Evolutionary conservation across 2,888 invertebrate genomes (phyloP), one percentile per base, ranked within the genome.

Genomic region (Antheraea yamamai): DNA sequence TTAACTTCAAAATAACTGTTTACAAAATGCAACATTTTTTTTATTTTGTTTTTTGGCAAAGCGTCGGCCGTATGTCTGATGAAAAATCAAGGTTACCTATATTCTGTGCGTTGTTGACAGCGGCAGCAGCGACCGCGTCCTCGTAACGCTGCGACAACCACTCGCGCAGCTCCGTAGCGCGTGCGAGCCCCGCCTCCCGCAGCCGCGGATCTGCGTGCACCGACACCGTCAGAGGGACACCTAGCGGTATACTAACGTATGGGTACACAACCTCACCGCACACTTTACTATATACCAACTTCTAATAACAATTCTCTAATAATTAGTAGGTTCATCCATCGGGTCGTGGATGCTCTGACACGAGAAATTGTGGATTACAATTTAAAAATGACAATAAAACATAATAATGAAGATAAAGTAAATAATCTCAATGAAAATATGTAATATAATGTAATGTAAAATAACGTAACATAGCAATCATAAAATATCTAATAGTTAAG

Each of bases 81-180:
- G 30, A 55, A 52, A 52, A 55, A 18, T 14, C 10, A 26, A 18
- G 23, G 23, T 35, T 74, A 93, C 93, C 93, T 10, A 90, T 81
- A 47, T 81, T 83, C 4, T 84, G 84, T 10, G 85, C 80, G 61
- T 88, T 90, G 68, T 87, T 90, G 2, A 88, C 91, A 0, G 93
- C 93, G 18, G 98, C 97, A 12, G 98, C 98, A 74, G 97, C 97
- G 77, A 98, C 97, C 2, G 98, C 98, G 92, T 98, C 97, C 84
- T 98, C 98, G 85, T 98, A 95, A 78, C 98, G 95, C 89, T 96
- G 96, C 87, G 97, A 96, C 89, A 98, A 97, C 98, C 98, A 98
- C 76, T 95, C 95, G 81, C 95, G 95, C 88, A 98, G 96, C 85
- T 97, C 97, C 30, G 91, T 92, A 81, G 97, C 96, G 81, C 97